Base-by-base conservation (phyloP, 2,888 invertebrate species). In the Sussaba pulchella region DNA sequence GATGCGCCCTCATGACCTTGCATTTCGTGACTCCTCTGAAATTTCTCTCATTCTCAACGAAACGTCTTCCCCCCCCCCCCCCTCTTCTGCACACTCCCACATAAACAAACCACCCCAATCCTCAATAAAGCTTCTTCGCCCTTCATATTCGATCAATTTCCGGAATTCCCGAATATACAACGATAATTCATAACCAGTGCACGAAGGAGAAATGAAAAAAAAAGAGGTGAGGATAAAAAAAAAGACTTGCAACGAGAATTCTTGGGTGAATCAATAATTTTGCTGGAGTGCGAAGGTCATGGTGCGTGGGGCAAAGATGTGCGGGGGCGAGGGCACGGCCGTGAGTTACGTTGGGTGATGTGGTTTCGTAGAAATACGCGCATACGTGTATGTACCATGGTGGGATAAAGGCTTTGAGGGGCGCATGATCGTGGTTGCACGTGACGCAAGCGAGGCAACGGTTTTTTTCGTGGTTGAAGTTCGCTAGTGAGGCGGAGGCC, bases 231-330 rank as follows among this genome's bases (percentile, higher is more conserved):
- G 14, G 26, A 47, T 21, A 9, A 6, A 43, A 50, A 39, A 9
- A 45, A 21, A 14, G 1, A 26, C 14, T 54, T 26, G 54, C 43
- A 8, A 45, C n/a, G 31, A 69, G 66, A 75, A 71, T 72, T 77
- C 10, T 17, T 26, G 67, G 54, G 26, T 54, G 9, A 80, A 84
- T 84, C 84, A 83, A 84, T 84, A 84, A 76, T 82, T 84, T 82
- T 74, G 82, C 67, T 71, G 73, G 74, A 79, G 81, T 63, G 82
- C 82, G 83, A 84, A 84, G 83, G 84, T 83, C 84, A 83, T 75
- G 79, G 76, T 57, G 63, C 52, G 72, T 21, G 41, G 66, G 72
- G 19, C 36, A 57, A 45, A 21, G 72, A 31, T 31, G 59, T 45
- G 64, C 24, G 72, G 54, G 70, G 76, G 63, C 9, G 70, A 21